Percentiles rank a stretch among this genome's conserved stretches.
Conservation (phyloP, 2,888 invertebrate genomes). For the Lithosia quadra region DNA sequence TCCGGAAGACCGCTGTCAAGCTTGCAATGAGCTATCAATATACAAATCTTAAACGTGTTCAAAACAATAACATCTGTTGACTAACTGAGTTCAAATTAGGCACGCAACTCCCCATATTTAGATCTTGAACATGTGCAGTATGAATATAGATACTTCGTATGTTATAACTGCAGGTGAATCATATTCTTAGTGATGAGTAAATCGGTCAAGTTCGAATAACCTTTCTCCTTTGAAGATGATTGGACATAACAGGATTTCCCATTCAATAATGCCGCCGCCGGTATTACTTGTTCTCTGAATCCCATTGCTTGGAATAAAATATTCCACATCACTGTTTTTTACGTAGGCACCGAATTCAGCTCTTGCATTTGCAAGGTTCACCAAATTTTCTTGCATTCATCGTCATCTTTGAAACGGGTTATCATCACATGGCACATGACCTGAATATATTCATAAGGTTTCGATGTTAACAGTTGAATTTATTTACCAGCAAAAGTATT, state of each 20-base stretch:
- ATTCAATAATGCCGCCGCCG: background rate
- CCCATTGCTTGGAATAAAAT: background rate
- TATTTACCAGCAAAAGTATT: no score
- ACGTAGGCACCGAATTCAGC: no score
- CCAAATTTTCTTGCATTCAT: no score
- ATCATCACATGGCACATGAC: no score
- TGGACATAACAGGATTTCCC: background rate
- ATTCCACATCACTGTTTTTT: no score
- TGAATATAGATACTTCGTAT: background rate
- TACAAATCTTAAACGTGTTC: conserved; percentile 33
- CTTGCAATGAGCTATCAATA: conserved; percentile 27
- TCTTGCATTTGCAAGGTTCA: no score
- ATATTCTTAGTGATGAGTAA: conserved; percentile 10
- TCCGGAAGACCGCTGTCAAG: conserved; percentile 49
- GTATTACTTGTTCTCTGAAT: background rate
- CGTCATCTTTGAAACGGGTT: no score
- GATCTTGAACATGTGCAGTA: conserved; percentile 13
- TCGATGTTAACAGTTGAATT: no score
- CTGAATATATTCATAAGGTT: no score
- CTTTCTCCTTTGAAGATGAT: background rate
- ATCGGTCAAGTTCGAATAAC: conserved; percentile 8
- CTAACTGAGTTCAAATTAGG: conserved; percentile 12
- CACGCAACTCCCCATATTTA: background rate
- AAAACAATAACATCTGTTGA: conserved; percentile 32
- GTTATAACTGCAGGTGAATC: conserved; percentile 23